Evolutionary conservation across 2,113 vertebrate species (phyloP), one percentile per base, ranked within the genome.

Genomic region (Okapia johnstoni): DNA sequence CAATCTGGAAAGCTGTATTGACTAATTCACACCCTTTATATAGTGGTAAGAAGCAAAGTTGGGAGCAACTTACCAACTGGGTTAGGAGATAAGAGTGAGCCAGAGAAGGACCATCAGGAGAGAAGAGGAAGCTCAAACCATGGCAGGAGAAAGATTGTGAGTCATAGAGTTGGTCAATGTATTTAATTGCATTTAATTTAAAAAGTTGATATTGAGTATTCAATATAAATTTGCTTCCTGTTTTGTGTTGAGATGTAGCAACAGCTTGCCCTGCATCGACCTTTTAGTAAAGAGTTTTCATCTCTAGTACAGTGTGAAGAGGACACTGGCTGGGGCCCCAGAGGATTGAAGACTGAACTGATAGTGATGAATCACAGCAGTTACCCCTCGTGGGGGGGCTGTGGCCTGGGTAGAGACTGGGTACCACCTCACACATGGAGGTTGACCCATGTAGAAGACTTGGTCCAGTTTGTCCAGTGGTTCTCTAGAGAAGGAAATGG

Each of bases 341-440:
- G 1, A 86, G 19, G 26, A 5, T 1, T 66, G 55, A 81, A 73
- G 13, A 19, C 0, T 4, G 19, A 77, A 28, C 30, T 5, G 5
- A 43, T 46, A 46, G 43, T 57, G 58, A 14, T 2, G 3, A 8
- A 16, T 40, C 2, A 4, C 2, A 76, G 36, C 26, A 19, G 70
- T 11, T 55, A 15, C 23, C 48, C 6, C 13, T 33, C 12, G 26
- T 11, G 1, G 33, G 13, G 1, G 1, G 19, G 7, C n/a, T 1
- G 16, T 17, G 2, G 12, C 19, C n/a, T 40, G 6, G 4, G 3
- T 16, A 6, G 40, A 77, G 21, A 5, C 12, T 26, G 11, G 4
- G 2, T 28, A 46, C 14, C 11, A 6, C 5, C 4, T 70, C 46
- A 30, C 33, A 48, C 2, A 21, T 4, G 12, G 28, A 70, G 26